Evolutionary conservation across 2,113 vertebrate species (phyloP).

Genomic region (Tamias sibiricus): DNA sequence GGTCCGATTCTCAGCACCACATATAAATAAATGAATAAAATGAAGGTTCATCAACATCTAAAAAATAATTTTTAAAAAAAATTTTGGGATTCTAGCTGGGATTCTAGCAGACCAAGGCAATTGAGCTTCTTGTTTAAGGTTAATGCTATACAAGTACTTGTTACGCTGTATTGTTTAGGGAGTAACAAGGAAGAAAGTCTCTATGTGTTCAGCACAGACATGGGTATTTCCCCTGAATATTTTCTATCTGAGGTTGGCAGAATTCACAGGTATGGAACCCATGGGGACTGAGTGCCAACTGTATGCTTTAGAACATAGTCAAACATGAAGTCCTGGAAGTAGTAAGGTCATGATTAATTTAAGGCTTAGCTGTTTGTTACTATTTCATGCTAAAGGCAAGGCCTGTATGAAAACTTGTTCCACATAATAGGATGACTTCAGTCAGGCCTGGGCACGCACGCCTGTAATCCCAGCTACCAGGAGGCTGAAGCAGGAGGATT

Average conservation of each 20-base stretch:
- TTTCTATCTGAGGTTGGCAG: neutral
- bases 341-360: neutral
- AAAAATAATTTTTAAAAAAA: no score
- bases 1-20: no score
- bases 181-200: neutral
- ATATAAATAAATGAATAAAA: no score
- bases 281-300: neutral
- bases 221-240: no score
- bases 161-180: neutral
- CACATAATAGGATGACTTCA: no score
- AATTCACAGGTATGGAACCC: neutral
- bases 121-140: neutral
- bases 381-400: neutral
- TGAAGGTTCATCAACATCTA: no score
- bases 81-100: no score
- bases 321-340: neutral
- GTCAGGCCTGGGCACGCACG: no score
- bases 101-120: neutral
- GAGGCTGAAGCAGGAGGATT: no score
- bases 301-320: neutral
- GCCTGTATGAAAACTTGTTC: neutral
- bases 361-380: neutral
- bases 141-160: rapidly evolving
- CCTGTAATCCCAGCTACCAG: no score
- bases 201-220: neutral